Base-by-base conservation (phyloP, 2,888 invertebrate genomes). In the Phengaris alcon region DNA sequence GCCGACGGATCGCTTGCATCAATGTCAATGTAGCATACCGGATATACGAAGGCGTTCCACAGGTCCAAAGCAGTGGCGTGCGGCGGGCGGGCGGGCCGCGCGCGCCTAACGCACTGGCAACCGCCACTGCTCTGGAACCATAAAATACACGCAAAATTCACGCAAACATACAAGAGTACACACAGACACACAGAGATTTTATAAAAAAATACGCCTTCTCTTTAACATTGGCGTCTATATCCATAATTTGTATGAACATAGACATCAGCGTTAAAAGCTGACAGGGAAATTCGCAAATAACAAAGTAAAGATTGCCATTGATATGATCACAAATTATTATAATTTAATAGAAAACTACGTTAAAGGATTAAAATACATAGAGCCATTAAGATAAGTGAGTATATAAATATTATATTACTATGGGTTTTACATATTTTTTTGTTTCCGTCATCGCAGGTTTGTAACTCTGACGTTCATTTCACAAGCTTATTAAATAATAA, bases 11-110 rank as follows among this genome's bases (percentile, higher is more conserved):
- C 88, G 85, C 87, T 86, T 90, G 87, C 88, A 86, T 89, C 89
- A 82, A 88, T 89, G 90, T 89, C 89, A 82, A 88, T 89, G 90
- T 85, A 84, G 86, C 95, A 95, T 95, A 95, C 95, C 95, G 95
- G 94, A 90, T 95, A 93, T 87, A 93, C 93, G 93, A 94, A 94
- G 94, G 95, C 95, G 94, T 94, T 95, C 95, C 95, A 95, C 86
- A 93, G 91, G 88, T 94, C 93, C 93, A 94, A 94, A 94, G 95
- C 95, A 95, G 94, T 94, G 94, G 94, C 94, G 95, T 95, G 95
- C 95, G 95, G 95, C 92, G 95, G 95, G 93, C 94, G 95, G 94
- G 94, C 92, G 88, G 94, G 93, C 93, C 95, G 94, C 89, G 94
- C 92, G 90, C 93, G 93, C 88, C 92, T 89, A 85, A 89, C 90